Evolutionary conservation across 1,140 invertebrate species (phyloP).

Genomic region (Bombyx mandarina): DNA sequence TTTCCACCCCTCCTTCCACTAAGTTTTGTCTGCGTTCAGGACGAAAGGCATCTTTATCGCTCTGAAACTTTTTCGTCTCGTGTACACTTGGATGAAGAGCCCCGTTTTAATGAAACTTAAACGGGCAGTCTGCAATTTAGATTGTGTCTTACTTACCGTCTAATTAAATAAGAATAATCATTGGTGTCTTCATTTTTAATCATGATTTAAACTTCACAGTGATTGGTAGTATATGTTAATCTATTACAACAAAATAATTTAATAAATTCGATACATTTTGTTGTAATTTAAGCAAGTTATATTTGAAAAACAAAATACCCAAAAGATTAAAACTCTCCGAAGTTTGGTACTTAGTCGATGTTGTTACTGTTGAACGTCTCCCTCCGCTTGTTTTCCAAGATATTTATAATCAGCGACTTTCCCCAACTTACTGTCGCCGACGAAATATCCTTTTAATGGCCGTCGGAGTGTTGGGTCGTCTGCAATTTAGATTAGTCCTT

Average conservation of each 20-base stretch:
- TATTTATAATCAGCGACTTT: conserved; percentile 61
- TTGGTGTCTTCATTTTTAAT: background rate
- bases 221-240: too few relatives aligned
- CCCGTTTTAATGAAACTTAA: conserved; percentile 60
- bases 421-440: conserved; percentile 44
- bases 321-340: conserved; percentile 18
- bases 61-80: conserved; percentile 56
- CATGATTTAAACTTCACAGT: too few relatives aligned
- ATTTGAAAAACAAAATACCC: conserved; percentile 14
- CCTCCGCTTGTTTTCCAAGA: conserved; percentile 40
- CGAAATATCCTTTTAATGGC: conserved; percentile 67
- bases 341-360: conserved; percentile 34
- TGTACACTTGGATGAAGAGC: conserved; percentile 29
- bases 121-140: conserved; percentile 48
- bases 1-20: conserved; percentile 25
- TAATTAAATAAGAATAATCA: conserved; percentile 31
- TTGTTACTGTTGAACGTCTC: conserved; percentile 29
- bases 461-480: conserved; percentile 60
- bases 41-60: conserved; percentile 59
- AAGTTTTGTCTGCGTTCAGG: conserved; percentile 35
- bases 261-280: background rate
- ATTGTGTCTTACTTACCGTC: conserved; percentile 40
- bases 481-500: conserved; percentile 71
- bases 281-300: background rate
- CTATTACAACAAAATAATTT: background rate